These are phyloP conservation scores for Odontophorus gujanensis DNA, from an alignment of 2,113 vertebrate species.

Conservation along the genomic window DNA sequence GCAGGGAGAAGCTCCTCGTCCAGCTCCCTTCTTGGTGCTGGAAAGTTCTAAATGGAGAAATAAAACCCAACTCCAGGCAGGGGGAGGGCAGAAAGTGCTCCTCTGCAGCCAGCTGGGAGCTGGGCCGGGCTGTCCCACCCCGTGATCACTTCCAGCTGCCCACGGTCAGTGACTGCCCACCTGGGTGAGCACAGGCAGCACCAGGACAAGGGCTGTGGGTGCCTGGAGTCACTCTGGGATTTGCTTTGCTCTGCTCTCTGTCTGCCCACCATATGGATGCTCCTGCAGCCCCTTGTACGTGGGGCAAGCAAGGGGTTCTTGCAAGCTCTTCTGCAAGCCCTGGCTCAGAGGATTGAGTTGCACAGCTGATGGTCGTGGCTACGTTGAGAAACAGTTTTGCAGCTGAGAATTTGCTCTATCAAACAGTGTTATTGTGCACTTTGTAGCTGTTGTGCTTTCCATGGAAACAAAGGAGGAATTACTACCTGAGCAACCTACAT, in stretches of 20 bases:
- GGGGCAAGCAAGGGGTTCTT: background rate
- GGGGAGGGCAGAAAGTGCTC: rapidly evolving
- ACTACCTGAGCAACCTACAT: background rate
- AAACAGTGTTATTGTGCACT: too few relatives aligned
- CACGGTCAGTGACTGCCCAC: rapidly evolving
- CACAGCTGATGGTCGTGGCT: too few relatives aligned
- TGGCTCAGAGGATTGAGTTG: background rate
- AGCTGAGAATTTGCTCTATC: background rate
- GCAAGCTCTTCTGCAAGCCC: background rate
- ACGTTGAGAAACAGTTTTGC: too few relatives aligned
- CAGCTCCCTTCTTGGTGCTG: rapidly evolving
- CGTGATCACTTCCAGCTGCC: rapidly evolving
- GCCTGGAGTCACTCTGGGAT: background rate
- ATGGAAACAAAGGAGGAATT: too few relatives aligned
- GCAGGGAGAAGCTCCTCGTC: rapidly evolving
- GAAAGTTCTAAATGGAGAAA: rapidly evolving
- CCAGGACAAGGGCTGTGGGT: rapidly evolving
- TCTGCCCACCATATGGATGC: rapidly evolving
- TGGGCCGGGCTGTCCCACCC: background rate
- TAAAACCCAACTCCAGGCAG: rapidly evolving
- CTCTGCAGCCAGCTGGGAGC: background rate
- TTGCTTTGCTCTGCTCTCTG: background rate
- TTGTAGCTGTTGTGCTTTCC: too few relatives aligned
- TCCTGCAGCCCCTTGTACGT: rapidly evolving
- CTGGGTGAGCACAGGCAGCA: background rate